Conservation (phyloP, 2,888 invertebrate species). For the Acanthococcus lagerstroemiae region DNA sequence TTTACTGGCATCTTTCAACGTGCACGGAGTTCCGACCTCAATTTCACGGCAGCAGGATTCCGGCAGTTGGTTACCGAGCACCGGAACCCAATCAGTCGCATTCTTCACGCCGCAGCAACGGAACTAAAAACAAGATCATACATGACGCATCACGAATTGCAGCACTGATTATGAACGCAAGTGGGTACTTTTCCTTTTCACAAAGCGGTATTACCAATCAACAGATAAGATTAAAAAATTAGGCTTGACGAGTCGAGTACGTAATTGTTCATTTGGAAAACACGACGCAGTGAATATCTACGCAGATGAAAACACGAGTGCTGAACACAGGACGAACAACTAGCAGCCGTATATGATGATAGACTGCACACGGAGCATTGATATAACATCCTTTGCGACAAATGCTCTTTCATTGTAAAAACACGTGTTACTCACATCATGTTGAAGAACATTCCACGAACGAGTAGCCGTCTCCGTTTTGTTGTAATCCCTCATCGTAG, state of each 20-base stretch:
- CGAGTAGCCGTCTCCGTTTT: neutral
- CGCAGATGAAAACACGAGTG: too few relatives aligned
- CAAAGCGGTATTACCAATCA: neutral
- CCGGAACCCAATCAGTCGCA: neutral
- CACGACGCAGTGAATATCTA: too few relatives aligned
- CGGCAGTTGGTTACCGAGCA: slow-evolving; percentile 1
- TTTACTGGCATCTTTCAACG: neutral
- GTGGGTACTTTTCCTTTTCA: neutral
- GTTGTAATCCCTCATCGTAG: neutral
- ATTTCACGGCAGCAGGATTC: slow-evolving; percentile 14
- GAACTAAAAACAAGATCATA: neutral
- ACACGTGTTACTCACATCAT: slow-evolving; percentile 19
- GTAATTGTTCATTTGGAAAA: too few relatives aligned
- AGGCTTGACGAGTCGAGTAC: too few relatives aligned
- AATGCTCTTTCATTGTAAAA: too few relatives aligned
- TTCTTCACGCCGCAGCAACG: slow-evolving; percentile 16
- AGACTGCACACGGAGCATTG: too few relatives aligned
- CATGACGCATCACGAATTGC: too few relatives aligned
- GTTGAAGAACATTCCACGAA: slow-evolving; percentile 21
- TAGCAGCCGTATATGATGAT: too few relatives aligned
- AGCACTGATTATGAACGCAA: too few relatives aligned
- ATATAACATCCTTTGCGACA: too few relatives aligned
- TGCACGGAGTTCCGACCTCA: neutral
- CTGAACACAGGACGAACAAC: too few relatives aligned
- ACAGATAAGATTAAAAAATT: too few relatives aligned